phyloP scores from a whole-genome alignment of 2,797 vertebrate species.

The Allenopithecus nigroviridis region DNA sequence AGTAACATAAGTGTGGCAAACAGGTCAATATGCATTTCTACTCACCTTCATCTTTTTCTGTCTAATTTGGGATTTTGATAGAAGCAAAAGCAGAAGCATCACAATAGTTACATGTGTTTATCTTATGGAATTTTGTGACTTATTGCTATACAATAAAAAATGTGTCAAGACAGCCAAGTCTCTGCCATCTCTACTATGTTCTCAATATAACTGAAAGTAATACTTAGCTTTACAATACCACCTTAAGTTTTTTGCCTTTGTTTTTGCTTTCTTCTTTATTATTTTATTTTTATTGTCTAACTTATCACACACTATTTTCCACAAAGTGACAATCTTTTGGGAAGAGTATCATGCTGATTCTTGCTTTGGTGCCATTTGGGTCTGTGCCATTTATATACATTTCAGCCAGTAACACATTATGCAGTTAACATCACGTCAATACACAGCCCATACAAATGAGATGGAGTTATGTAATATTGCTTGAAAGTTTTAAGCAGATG shows the following conservation, averaged over 20 bases:
- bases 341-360: neutral
- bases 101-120: neutral
- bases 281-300: neutral
- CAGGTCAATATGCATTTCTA: neutral
- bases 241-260: neutral
- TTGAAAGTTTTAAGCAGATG: constrained; percentile 45
- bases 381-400: neutral
- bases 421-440: neutral
- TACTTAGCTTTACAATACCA: neutral
- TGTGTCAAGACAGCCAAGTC: neutral
- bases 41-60: neutral
- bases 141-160: neutral
- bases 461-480: neutral
- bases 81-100: neutral
- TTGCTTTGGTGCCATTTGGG: neutral
- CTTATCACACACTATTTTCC: neutral
- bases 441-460: neutral
- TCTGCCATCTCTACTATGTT: neutral
- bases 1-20: neutral
- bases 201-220: neutral
- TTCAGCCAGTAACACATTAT: neutral
- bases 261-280: neutral
- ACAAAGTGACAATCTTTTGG: neutral
- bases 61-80: neutral
- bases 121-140: neutral